Evolutionary conservation across 2,888 invertebrate species (phyloP).

Genomic region (Phengaris arion): DNA sequence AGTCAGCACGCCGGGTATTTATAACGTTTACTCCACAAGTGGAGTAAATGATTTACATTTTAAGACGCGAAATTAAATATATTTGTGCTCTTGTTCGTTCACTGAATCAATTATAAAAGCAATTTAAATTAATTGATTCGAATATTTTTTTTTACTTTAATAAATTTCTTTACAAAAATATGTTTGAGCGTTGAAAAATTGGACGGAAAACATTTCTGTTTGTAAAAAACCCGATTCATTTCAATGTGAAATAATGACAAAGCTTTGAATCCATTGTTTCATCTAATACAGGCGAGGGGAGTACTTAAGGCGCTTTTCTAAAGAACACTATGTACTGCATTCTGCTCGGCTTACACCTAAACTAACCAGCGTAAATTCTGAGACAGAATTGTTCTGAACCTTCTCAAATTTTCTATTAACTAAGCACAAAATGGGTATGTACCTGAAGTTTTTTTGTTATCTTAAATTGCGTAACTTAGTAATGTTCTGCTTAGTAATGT

Average conservation of each 20-base stretch:
- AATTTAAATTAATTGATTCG: slow-evolving; percentile 27
- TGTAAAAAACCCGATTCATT: slow-evolving; percentile 13
- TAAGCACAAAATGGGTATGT: background rate
- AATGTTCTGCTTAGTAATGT: no score
- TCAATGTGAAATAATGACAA: slow-evolving; percentile 26
- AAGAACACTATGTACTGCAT: slow-evolving; percentile 23
- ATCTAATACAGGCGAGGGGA: slow-evolving; percentile 29
- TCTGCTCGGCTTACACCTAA: slow-evolving; percentile 25
- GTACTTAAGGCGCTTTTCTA: slow-evolving; percentile 25
- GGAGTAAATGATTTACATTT: slow-evolving; percentile 21
- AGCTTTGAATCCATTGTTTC: slow-evolving; percentile 25
- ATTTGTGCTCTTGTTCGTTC: background rate
- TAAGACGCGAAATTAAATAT: slow-evolving; percentile 19
- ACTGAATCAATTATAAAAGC: slow-evolving; percentile 22
- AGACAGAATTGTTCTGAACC: slow-evolving; percentile 25
- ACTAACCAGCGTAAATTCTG: slow-evolving; percentile 19
- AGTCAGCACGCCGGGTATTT: background rate
- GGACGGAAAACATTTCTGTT: slow-evolving; percentile 19
- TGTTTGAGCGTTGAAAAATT: background rate
- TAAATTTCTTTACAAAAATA: slow-evolving; percentile 8
- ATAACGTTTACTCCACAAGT: background rate
- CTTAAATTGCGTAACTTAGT: no score
- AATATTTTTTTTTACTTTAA: slow-evolving; percentile 1
- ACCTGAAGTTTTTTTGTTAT: background rate
- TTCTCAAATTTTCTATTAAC: slow-evolving; percentile 5